Base-by-base conservation (phyloP, 2,113 vertebrate genomes). In the Platichthys flesus region DNA sequence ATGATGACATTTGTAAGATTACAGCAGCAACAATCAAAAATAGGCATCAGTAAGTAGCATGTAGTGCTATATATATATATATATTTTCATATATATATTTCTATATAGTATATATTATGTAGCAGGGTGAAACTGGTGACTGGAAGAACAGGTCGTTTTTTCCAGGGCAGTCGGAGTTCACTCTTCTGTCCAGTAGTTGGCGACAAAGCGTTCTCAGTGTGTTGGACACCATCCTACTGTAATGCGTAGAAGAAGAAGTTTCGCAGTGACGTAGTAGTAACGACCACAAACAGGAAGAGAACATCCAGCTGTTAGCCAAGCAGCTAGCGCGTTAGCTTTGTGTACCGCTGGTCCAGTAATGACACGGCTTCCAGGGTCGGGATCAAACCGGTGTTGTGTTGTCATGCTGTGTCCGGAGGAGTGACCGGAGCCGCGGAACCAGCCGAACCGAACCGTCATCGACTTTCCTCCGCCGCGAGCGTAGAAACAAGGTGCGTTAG, bases 401-500 rank as follows among this genome's bases (percentile, higher is more conserved):
- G 71, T 14, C 76, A 93, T 91, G 90, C 65, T 90, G 74, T 65
- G 74, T 81, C 87, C 86, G 89, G 81, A 82, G 78, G 86, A 89
- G 90, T 40, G 80, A 51, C 74, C 66, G 56, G 6, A 49, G 21
- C 56, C 35, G 51, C 24, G 66, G 58, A 42, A 12, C 82, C 49
- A 74, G 65, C 60, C 71, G 81, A 87, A 23, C 21, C 64, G 4
- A 4, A 28, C 57, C 55, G 16, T 65, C 82, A 40, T 76, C 78
- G 16, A 87, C 90, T 87, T 92, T 94, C 90, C 84, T 93, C 71
- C 84, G 72, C 81, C 70, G 56, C 68, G 74, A 76, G 82, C 60
- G 89, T 87, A 67, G 72, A 91, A 91, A 92, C 87, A 78, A 94
- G 94, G 93, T 92, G 88, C 54, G 90, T 93, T 91, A 88, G 75